These are phyloP conservation scores for Smittia sp. DNA, from an alignment of 2,888 invertebrate genomes.

Conservation along the genomic window DNA sequence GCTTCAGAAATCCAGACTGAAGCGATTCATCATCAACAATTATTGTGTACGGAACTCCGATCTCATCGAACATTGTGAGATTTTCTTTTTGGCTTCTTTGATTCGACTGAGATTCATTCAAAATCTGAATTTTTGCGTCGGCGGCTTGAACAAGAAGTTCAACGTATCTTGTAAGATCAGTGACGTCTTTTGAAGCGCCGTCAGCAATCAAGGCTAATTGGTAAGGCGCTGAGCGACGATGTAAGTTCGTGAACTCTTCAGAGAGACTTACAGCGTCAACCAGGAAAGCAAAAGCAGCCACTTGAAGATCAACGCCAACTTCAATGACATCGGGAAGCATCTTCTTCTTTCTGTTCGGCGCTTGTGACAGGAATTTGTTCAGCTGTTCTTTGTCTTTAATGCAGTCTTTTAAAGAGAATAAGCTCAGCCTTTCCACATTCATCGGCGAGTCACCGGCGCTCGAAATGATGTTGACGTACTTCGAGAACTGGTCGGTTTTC, in stretches of 20 bases:
- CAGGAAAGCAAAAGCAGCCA: constrained; percentile 14
- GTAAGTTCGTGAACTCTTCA: constrained; percentile 18
- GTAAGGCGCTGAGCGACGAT: constrained; percentile 30
- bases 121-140: neutral
- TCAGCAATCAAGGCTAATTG: constrained; percentile 14
- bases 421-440: neutral
- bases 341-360: constrained; percentile 21
- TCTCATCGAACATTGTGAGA: neutral
- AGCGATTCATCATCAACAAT: constrained; percentile 4
- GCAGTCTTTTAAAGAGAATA: constrained; percentile 20
- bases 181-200: neutral
- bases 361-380: neutral
- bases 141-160: constrained; percentile 1
- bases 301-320: neutral
- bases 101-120: constrained; percentile 14
- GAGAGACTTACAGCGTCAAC: constrained; percentile 23
- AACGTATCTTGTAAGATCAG: constrained; percentile 24
- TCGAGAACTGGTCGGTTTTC: neutral
- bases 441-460: neutral
- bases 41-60: constrained; percentile 32
- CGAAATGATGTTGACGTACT: constrained; percentile 17
- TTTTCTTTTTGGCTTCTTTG: neutral
- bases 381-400: neutral
- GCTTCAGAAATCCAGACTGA: constrained; percentile 14
- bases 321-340: constrained; percentile 29